Conservation (phyloP, 2,113 vertebrate genomes). For the Orcinus orca region DNA sequence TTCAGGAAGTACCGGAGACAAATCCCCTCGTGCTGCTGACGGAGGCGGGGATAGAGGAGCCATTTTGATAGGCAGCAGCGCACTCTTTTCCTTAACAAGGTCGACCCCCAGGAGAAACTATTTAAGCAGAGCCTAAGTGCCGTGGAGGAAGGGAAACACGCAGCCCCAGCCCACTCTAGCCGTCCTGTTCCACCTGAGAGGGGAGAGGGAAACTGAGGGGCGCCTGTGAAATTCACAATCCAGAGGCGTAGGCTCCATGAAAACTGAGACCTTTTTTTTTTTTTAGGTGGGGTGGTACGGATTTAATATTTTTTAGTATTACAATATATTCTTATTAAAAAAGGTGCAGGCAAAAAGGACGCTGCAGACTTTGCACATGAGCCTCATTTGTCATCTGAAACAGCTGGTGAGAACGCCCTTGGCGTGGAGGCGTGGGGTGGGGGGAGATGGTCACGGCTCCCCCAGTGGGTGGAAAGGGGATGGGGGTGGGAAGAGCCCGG, state of each 20-base stretch:
- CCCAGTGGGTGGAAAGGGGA: not conserved
- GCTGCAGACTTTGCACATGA: conserved; percentile 82
- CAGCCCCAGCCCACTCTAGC: not conserved
- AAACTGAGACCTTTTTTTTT: not conserved
- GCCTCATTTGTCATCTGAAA: conserved; percentile 80
- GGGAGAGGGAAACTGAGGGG: not conserved
- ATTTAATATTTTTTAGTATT: conserved; percentile 87
- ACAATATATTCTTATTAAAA: conserved; percentile 84
- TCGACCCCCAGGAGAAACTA: not conserved
- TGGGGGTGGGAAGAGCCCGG: not conserved
- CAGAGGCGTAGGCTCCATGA: not conserved
- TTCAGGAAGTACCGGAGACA: not conserved
- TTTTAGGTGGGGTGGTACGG: conserved; percentile 69
- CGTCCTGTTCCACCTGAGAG: not conserved
- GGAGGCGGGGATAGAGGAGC: not conserved
- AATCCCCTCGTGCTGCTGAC: not conserved
- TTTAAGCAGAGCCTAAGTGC: not conserved
- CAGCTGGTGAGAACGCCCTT: conserved; percentile 13
- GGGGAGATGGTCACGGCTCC: not conserved
- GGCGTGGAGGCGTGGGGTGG: not conserved
- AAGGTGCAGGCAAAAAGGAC: conserved; percentile 84
- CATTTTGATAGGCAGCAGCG: not conserved
- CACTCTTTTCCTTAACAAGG: not conserved
- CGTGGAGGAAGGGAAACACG: too few species aligned
- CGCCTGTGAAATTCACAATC: not conserved